Evolutionary conservation across 2,888 invertebrate genomes (phyloP).

Genomic region (Ornithoptera alexandrae): DNA sequence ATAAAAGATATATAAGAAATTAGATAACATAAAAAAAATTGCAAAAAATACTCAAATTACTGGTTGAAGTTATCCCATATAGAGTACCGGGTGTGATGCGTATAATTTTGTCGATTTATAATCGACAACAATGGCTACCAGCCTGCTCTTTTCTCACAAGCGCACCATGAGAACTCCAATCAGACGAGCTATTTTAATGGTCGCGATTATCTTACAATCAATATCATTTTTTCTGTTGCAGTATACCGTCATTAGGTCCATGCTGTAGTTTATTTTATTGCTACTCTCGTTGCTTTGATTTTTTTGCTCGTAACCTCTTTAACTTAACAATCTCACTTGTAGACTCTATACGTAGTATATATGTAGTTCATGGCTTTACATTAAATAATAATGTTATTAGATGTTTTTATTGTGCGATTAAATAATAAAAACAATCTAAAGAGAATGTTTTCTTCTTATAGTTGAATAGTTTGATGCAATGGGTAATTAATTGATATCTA

Average conservation of each 20-base stretch:
- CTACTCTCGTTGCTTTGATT: conserved; percentile 33
- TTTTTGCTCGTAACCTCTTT: conserved; percentile 30
- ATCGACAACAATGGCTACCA: conserved; percentile 29
- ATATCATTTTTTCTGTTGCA: conserved; percentile 51
- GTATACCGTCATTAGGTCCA: conserved; percentile 45
- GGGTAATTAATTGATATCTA: no score
- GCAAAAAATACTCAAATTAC: background rate
- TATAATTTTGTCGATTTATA: conserved; percentile 27
- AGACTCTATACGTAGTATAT: no score
- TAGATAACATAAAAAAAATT: background rate
- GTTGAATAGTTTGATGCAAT: no score
- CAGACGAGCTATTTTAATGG: conserved; percentile 65
- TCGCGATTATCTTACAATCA: conserved; percentile 56
- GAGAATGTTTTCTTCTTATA: no score
- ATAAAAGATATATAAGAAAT: no score
- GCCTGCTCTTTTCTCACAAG: conserved; percentile 49
- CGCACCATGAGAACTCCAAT: conserved; percentile 68
- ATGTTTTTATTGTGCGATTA: no score
- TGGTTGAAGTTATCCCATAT: background rate
- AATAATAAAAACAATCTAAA: no score
- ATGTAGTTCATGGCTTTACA: background rate
- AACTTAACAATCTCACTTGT: conserved; percentile 20
- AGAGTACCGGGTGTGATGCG: conserved; percentile 6
- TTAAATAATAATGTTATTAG: background rate
- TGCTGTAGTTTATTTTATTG: conserved; percentile 36